Evolutionary conservation across 1,140 invertebrate species (phyloP), one percentile per base, ranked within the genome.

Genomic region (Apis laboriosa): DNA sequence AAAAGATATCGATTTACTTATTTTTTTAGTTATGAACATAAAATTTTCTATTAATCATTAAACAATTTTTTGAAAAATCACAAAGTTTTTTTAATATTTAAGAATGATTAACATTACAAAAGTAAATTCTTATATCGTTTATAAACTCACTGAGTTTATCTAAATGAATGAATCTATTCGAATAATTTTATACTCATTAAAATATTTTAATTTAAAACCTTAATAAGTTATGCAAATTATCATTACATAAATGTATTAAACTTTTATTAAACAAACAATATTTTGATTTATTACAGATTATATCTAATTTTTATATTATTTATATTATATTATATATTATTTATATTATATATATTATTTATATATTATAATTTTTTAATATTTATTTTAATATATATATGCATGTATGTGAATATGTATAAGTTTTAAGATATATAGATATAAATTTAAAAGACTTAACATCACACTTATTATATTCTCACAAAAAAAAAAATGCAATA

Each of bases 91-190:
- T 28, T 17, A 15, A 34, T 13, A 9, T 34, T 1, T 17, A 64
- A 34, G 13, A 63, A 63, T 24, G n/a, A 63, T 63, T 63, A 28
- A 28, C 28, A 63, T 67, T 0, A 34, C 9, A 43, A 67, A 67
- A 43, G 4, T 43, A 34, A 28, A 64, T 64, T 43, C 34, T 66
- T 34, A 43, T 34, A 43, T 7, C 34, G 34, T 43, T 43, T 43
- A 43, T 43, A 43, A 21, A 67, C 43, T 21, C 28, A 71, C 17
- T 0, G 49, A 11, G 49, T 21, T 71, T 71, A 71, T 71, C 49
- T 55, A 71, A 71, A 71, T 55, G n/a, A 71, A 71, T 55, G 70
- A 51, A 71, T 71, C 51, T 71, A 19, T 51, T 71, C 51, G 70
- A 53, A 71, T 71, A 51, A 71, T n/a, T 53, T 71, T 19, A 28